Evolutionary conservation across 2,113 vertebrate species (phyloP), one percentile per base, ranked within the genome.

Genomic region (Tachysurus fulvidraco): DNA sequence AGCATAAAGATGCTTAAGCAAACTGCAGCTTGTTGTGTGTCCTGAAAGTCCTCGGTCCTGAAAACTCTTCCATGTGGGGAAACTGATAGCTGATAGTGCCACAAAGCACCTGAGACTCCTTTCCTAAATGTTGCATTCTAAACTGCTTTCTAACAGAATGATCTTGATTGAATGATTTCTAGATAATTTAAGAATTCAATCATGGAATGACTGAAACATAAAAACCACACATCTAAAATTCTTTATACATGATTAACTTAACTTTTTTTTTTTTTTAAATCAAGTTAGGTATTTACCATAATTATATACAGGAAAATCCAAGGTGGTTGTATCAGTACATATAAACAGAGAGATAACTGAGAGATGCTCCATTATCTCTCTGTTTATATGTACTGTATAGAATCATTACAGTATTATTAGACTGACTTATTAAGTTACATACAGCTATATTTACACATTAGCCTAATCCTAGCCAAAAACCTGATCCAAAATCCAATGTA

Each of bases 391-490:
- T 36, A n/a, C 50, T 52, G 44, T 25, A 7, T 50, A 0, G 44
- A 50, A 25, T 76, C 25, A 50, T 50, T 50, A 50, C 21, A 25
- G 44, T 50, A 76, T 50, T 50, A 13, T 5, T 25, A 11, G 4
- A 50, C 11, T 76, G 44, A 76, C 12, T 50, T 76, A 76, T 50
- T 50, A 13, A 50, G 21, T 9, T 46, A 44, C 65, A 36, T 69
- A 69, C 41, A 46, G 71, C 41, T 71, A 21, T 73, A 73, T 46
- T 4, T 73, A 71, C 67, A 71, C 67, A 71, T 67, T 67, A 69
- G 67, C 30, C 16, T 30, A 36, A 23, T 46, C 41, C 41, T 23
- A 11, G 9, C 44, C 9, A 13, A 46, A 25, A 46, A 74, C 41
- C 19, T 23, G 21, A 11, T 1, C 73, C 73, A n/a, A 23, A 54